Evolutionary conservation across 2,888 invertebrate species (phyloP), one percentile per base, ranked within the genome.

Genomic region (Parapristionchus giblindavisi): DNA sequence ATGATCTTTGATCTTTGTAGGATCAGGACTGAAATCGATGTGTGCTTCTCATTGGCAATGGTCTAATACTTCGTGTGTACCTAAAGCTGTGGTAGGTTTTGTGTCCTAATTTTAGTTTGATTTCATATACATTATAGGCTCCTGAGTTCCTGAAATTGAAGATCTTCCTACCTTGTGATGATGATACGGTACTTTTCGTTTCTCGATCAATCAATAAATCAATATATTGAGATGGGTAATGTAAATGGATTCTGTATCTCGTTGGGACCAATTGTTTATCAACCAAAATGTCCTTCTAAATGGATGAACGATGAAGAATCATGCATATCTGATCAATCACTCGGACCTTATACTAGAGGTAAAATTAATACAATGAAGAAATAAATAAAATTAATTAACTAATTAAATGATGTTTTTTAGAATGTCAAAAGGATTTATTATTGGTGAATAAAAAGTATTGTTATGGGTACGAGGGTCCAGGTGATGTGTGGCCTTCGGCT

Each of bases 61-160:
- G 68, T 68, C 68, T n/a, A 68, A 68, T 52, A 68, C 68, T 24
- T 68, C 68, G 68, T 68, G 66, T n/a, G 34, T 66, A 8, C 66
- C 66, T 17, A 48, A 43, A 24, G 38, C 34, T 48, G 32, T 43
- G 38, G 66, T 66, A 34, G n/a, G 66, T 5, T 0, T 36, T 24
- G 11, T 48, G 1, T 2, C 29, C 27, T 2, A 43, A 43, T 43
- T 43, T 14, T 43, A 14, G 14, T 17, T 5, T 61, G 17, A 38
- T 61, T 60, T 27, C 61, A 61, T 38, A n/a, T n/a, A n/a, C n/a
- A n/a, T n/a, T n/a, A n/a, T n/a, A n/a, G n/a, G n/a, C n/a, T n/a
- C n/a, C n/a, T n/a, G n/a, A n/a, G n/a, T n/a, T n/a, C n/a, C n/a
- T n/a, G n/a, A n/a, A n/a, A n/a, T n/a, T n/a, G n/a, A n/a, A n/a